Base-by-base conservation (phyloP, 2,888 invertebrate genomes). In the Eupelmus urozonus region DNA sequence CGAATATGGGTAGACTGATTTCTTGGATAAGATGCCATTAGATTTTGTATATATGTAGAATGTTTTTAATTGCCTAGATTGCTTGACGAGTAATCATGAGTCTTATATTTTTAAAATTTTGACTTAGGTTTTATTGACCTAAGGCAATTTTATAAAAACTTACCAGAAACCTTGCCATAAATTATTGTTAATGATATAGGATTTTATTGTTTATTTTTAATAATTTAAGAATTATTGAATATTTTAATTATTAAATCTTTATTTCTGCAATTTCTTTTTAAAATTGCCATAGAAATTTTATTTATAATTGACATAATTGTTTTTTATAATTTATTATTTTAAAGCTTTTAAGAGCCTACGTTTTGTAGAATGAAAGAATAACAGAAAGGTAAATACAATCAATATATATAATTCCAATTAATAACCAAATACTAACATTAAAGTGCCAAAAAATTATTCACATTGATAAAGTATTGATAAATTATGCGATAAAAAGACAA, bases 1-100 rank as follows among this genome's bases (percentile, higher is more conserved):
- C 0, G 97, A 97, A 89, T 97, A 97, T 90, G 97, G 97, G 84
- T 95, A 91, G 83, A 81, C 62, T 76, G 78, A 80, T 59, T 69
- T 75, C 80, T 77, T 74, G 45, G 27, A 67, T 5, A 42, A 23
- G 11, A 45, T 66, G 51, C 27, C 57, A 23, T 74, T 70, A 73
- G 49, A 63, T 51, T 63, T 78, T 70, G 63, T 75, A 57, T 60
- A 57, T 59, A 63, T 76, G 70, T 67, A 72, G 66, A 65, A 67
- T 29, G 45, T 67, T 75, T n/a, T 55, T 55, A 18, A 72, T 72
- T 77, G 45, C 59, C 51, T 34, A 27, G 71, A 77, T 71, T 71
- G 53, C 40, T 72, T 34, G 20, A 1, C 13, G 51, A 71, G 57
- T 51, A 72, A 72, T 72, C 67, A 3, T 55, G 42, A 72, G 34